Evolutionary conservation across 2,888 invertebrate genomes (phyloP).

Genomic region (Agonopterix alstromeriana): DNA sequence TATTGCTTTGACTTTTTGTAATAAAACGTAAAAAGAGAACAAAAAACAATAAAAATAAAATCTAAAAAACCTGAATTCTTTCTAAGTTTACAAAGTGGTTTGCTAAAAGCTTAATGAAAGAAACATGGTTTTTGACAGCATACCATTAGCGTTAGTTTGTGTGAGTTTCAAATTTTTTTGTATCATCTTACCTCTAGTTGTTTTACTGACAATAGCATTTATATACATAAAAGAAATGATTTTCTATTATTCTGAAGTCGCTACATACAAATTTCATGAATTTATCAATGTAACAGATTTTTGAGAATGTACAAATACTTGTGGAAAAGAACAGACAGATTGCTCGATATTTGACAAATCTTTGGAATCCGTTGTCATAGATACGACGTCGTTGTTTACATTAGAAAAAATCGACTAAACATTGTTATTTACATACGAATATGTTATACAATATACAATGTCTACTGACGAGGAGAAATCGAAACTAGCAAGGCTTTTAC

Average conservation of each 20-base stretch:
- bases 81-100: background rate
- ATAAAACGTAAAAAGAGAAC: background rate
- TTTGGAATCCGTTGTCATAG: no score
- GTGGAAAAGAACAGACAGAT: no score
- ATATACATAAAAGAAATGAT: constrained; percentile 32
- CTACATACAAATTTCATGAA: background rate
- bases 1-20: background rate
- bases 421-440: background rate
- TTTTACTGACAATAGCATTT: constrained; percentile 31
- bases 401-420: no score
- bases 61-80: background rate
- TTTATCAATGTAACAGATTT: background rate
- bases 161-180: constrained; percentile 46
- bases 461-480: constrained; percentile 60
- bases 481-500: constrained; percentile 51
- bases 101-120: background rate
- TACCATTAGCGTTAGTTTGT: constrained; percentile 29
- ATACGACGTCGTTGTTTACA: no score
- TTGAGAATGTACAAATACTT: no score
- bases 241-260: background rate
- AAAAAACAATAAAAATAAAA: background rate
- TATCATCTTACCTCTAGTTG: constrained; percentile 37
- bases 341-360: no score
- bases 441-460: constrained; percentile 28
- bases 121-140: constrained; percentile 26